Evolutionary conservation across 2,113 vertebrate genomes (phyloP), one percentile per base, ranked within the genome.

Genomic region (Zosterops pallidus): DNA sequence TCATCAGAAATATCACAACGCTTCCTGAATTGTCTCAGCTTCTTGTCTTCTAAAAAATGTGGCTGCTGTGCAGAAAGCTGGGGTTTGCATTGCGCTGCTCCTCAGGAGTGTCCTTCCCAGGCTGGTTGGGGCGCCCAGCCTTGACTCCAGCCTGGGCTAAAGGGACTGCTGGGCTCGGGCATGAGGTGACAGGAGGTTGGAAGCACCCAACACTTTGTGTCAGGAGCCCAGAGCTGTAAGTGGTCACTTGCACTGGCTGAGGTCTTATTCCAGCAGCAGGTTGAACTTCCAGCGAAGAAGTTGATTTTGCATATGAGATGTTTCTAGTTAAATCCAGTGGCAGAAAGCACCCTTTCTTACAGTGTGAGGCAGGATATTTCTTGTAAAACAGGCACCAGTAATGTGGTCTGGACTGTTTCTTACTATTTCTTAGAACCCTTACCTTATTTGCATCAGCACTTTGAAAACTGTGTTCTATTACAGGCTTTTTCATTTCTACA

Each of bases 71-170:
- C 39, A 50, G 21, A n/a, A 12, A n/a, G 8, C 19, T 37, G 55
- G 22, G 31, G 14, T 7, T 64, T 29, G 23, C 0, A 0, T 5
- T 6, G 1, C 0, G 0, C 17, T 2, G 2, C 12, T 56, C 13
- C 21, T 11, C 41, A 23, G 35, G 5, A 4, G 2, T 23, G 15
- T 17, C 11, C 6, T 35, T 24, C 23, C 4, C 3, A 0, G 37
- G 12, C 14, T 23, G 33, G 9, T 3, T 5, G 4, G 10, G 4
- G 2, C 2, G 0, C 11, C 47, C 53, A 47, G 6, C 16, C 57
- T 39, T 56, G n/a, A 2, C 20, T 28, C 5, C 82, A 42, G 24
- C 9, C n/a, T 9, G 53, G 13, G 15, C 37, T 42, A 8, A 0
- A 2, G 28, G 35, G 12, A 7, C 9, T 33, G 6, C 53, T 72